phyloP scores from a whole-genome alignment of 64 coral and sea anemone species.

The Montipora efflorescens region DNA sequence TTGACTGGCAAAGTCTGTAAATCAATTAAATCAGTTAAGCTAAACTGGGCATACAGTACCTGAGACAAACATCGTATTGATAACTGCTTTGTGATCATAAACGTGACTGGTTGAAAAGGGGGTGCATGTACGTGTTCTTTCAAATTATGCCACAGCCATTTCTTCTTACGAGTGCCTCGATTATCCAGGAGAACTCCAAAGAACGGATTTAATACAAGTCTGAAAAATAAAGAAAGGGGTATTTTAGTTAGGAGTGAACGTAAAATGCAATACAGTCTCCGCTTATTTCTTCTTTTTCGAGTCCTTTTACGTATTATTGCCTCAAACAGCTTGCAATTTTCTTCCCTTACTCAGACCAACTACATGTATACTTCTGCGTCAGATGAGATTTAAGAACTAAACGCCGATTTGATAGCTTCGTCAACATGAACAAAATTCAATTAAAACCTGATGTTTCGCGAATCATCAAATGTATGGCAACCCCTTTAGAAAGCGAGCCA shows the following conservation, averaged over 20 bases:
- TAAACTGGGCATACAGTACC: constrained; percentile 44
- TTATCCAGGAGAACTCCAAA: constrained; percentile 85
- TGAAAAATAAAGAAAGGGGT: constrained; percentile 7
- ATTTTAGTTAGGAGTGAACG: not conserved
- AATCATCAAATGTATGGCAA: no score
- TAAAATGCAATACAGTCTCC: not conserved
- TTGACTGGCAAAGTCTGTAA: no score
- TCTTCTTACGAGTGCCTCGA: constrained; percentile 85
- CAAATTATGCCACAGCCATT: constrained; percentile 93
- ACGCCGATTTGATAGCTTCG: no score
- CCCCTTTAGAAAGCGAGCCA: no score
- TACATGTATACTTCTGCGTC: no score
- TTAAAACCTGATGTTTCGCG: not conserved
- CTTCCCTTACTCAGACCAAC: no score
- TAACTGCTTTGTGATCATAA: constrained; percentile 78
- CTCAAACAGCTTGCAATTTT: no score
- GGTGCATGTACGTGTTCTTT: constrained; percentile 92
- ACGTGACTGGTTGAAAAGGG: constrained; percentile 98
- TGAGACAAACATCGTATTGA: constrained; percentile 93
- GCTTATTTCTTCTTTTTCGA: no score
- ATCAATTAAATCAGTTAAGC: not conserved
- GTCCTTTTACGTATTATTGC: no score
- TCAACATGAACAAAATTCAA: no score
- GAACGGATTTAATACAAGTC: constrained; percentile 92
- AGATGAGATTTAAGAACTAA: no score